phyloP scores from a whole-genome alignment of 1,140 invertebrate genomes.

The Heliconius melpomene region DNA sequence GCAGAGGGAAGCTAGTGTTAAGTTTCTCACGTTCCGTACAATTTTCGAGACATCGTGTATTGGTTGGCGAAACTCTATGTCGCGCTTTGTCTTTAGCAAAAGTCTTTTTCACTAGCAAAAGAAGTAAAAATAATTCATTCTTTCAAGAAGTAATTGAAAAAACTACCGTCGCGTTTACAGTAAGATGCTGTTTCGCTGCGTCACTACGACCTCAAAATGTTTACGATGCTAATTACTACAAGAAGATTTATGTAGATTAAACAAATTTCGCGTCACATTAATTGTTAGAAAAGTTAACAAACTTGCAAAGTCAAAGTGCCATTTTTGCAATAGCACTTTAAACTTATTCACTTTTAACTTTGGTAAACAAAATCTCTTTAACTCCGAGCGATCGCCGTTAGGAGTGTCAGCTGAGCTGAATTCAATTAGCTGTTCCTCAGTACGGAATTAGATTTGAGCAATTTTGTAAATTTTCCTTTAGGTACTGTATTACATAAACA shows the following conservation, averaged over 20 bases:
- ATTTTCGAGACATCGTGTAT: too few species aligned
- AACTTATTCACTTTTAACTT: slow-evolving; percentile 13
- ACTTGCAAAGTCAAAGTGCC: not conserved
- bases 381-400: not conserved
- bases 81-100: too few species aligned
- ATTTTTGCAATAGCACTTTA: slow-evolving; percentile 3
- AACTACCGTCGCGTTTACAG: too few species aligned
- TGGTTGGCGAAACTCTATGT: too few species aligned
- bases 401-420: not conserved
- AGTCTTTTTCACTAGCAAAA: too few species aligned
- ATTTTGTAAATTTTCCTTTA: not conserved
- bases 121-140: too few species aligned
- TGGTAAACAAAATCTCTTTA: slow-evolving; percentile 11
- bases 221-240: too few species aligned
- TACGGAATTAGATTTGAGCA: not conserved
- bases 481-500: not conserved
- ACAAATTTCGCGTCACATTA: not conserved
- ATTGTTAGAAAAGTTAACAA: not conserved
- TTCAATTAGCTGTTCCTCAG: not conserved
- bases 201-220: too few species aligned
- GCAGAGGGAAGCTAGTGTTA: too few species aligned
- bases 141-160: too few species aligned
- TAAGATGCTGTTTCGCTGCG: too few species aligned
- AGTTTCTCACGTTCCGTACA: too few species aligned
- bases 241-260: not conserved